phyloP scores from a whole-genome alignment of 2,888 invertebrate species.

The Limnephilus lunatus region DNA sequence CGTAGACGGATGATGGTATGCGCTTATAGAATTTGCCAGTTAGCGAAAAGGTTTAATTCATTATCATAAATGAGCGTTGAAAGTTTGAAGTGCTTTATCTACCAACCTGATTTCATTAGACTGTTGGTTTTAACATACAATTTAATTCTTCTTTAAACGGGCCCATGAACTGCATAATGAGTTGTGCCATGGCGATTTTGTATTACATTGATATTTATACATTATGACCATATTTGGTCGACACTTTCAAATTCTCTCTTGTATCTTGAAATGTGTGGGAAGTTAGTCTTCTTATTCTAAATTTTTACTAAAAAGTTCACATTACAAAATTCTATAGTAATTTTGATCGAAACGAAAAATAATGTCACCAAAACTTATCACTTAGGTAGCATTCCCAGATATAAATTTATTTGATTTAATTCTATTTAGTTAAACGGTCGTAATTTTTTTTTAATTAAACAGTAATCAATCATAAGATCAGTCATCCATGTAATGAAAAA shows the following conservation, averaged over 20 bases:
- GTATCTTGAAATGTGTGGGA: too few relatives aligned
- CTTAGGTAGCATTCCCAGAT: neutral
- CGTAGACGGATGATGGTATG: neutral
- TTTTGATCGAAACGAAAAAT: too few relatives aligned
- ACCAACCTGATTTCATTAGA: neutral
- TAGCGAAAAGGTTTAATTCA: neutral
- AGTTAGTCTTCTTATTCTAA: too few relatives aligned
- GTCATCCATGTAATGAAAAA: neutral
- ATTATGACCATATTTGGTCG: too few relatives aligned
- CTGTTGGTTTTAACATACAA: neutral
- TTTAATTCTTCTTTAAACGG: neutral
- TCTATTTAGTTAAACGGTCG: neutral
- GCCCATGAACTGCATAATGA: neutral
- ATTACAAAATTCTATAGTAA: too few relatives aligned
- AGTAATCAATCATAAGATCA: neutral
- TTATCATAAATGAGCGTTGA: neutral
- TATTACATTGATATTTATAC: too few relatives aligned
- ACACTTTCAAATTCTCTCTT: too few relatives aligned
- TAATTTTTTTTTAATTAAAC: neutral
- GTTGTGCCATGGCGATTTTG: neutral
- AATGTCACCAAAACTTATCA: neutral
- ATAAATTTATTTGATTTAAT: neutral
- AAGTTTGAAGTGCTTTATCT: neutral
- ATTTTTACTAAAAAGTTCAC: too few relatives aligned
- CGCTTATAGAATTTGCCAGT: neutral